Evolutionary conservation across 1,140 invertebrate species (phyloP), one percentile per base, ranked within the genome.

Genomic region (Nasonia vitripennis): DNA sequence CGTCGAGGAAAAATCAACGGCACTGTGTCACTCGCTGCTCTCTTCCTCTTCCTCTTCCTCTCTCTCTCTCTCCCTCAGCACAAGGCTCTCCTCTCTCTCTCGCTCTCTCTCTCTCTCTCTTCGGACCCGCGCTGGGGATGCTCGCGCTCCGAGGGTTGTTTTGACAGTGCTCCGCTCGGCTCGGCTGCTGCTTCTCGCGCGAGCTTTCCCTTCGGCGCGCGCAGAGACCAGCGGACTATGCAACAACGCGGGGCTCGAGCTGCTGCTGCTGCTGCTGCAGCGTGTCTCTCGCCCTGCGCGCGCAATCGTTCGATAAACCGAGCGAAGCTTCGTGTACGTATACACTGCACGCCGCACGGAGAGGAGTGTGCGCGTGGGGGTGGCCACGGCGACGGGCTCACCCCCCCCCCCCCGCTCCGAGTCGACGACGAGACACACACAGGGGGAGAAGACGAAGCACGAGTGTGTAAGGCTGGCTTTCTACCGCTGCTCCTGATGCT

Each of bases 271-370:
- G 83, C 27, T 68, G 34, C 68, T 7, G 48, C 31, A 20, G 67
- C n/a, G 31, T 41, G 70, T 41, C 68, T 31, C 77, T 79, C 27
- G 34, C 87, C 87, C 87, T 93, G 93, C 93, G 93, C 93, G 92
- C 92, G 93, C 93, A 93, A 85, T 92, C 90, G 93, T 91, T 93
- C 93, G 92, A 93, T 93, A 93, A 90, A 89, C 92, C 91, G 89
- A 62, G 90, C 89, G 62, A 37, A 34, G 73, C 89, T 88, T 87
- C 88, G 88, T 27, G 27, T 88, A 91, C 90, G 91, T 92, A 90
- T 90, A 92, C 91, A 88, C 80, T 75, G 31, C n/a, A 31, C 9
- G 10, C n/a, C 1, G 11, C 20, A 68, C 70, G 81, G 88, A 85
- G 90, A 87, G 88, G 88, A 10, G 45, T 48, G 45, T 55, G 51